phyloP scores from a whole-genome alignment of 2,888 invertebrate species.

The Lithophane ornitopus region DNA sequence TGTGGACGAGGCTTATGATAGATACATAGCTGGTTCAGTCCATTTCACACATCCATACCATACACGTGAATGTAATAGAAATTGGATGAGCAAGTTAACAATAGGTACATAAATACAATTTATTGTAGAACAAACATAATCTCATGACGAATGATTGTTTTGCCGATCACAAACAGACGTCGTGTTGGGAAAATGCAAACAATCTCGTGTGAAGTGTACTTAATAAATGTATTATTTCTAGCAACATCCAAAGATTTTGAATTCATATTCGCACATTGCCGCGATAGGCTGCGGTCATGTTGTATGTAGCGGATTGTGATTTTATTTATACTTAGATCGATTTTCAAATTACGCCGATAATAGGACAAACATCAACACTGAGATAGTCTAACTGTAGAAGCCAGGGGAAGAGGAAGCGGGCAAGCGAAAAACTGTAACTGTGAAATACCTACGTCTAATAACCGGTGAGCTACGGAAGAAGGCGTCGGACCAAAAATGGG shows the following conservation, averaged over 20 bases:
- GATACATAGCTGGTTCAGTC: neutral
- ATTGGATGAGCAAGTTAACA: constrained; percentile 36
- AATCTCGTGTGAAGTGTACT: constrained; percentile 50
- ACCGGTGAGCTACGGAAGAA: neutral
- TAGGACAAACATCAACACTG: neutral
- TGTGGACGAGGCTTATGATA: neutral
- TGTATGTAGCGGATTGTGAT: constrained; percentile 14
- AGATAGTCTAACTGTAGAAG: neutral
- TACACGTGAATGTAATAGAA: constrained; percentile 48
- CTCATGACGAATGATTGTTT: constrained; percentile 54
- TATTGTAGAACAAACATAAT: constrained; percentile 38
- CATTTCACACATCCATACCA: constrained; percentile 29
- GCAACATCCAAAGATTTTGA: constrained; percentile 60
- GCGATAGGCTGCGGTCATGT: neutral
- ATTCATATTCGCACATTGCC: constrained; percentile 62
- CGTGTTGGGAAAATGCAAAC: constrained; percentile 60
- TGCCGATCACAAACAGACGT: constrained; percentile 45
- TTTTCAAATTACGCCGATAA: neutral
- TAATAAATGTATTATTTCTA: constrained; percentile 62
- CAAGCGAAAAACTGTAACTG: neutral
- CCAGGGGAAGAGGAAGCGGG: no score
- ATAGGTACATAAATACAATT: constrained; percentile 39
- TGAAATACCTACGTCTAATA: neutral
- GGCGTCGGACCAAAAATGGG: neutral
- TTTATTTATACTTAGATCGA: neutral